Evolutionary conservation across 2,797 vertebrate species (phyloP).

Genomic region (Hemitrygon akajei): DNA sequence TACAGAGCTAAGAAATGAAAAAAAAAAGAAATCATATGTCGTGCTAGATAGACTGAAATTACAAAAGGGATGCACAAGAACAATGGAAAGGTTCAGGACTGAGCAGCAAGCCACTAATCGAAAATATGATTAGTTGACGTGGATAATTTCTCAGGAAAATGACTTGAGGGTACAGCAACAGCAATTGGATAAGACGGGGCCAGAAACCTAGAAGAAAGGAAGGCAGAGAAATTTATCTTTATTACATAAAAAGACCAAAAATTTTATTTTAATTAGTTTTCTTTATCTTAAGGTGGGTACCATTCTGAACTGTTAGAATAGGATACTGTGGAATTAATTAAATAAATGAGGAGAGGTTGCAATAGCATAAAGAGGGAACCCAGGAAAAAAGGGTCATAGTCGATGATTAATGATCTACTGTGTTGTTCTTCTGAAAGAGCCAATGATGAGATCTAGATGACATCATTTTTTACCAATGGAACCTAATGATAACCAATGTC

Average conservation of each 20-base stretch:
- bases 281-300: background rate
- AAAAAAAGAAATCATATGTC: background rate
- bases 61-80: background rate
- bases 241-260: background rate
- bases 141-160: background rate
- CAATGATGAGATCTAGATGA: slow-evolving; percentile 27
- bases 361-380: background rate
- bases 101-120: background rate
- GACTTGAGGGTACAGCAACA: background rate
- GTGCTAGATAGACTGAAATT: background rate
- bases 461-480: slow-evolving; percentile 29
- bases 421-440: slow-evolving; percentile 15
- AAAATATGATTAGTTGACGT: background rate
- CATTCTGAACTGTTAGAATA: background rate
- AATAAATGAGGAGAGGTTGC: background rate
- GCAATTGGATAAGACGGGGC: background rate
- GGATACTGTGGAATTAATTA: background rate
- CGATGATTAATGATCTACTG: background rate
- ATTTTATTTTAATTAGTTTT: background rate
- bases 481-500: slow-evolving; percentile 25
- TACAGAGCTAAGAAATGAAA: background rate
- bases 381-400: background rate
- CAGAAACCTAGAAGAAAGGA: background rate
- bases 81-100: background rate
- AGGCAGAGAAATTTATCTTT: background rate